A percentile compares a stretch with the other conserved stretches of the same genome.
Conservation (phyloP, 2,888 invertebrate species). For the Synergus itoensis region DNA sequence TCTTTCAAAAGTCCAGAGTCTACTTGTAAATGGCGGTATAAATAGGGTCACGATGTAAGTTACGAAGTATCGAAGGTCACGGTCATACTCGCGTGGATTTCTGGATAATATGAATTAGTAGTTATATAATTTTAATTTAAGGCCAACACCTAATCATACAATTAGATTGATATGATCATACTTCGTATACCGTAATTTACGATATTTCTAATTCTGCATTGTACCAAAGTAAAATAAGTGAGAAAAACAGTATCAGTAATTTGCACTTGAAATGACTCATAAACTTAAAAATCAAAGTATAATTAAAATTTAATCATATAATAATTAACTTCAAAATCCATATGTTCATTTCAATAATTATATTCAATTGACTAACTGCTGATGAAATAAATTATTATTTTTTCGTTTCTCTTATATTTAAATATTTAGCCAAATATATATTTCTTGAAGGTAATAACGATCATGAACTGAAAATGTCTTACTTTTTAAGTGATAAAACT, state of each 20-base stretch:
- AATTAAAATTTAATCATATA: neutral
- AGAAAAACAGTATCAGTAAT: conserved; percentile 11
- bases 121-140: conserved; percentile 22
- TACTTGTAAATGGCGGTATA: conserved; percentile 19
- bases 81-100: conserved; percentile 15
- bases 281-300: neutral
- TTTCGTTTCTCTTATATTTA: neutral
- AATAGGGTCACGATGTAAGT: neutral
- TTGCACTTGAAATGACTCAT: neutral
- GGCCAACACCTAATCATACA: conserved; percentile 23
- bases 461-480: neutral
- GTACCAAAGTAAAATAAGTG: neutral
- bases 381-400: neutral
- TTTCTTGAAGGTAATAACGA: neutral
- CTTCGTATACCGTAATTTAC: conserved; percentile 2
- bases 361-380: neutral
- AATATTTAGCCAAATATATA: neutral
- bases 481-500: too few species aligned
- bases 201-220: conserved; percentile 9
- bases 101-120: conserved; percentile 17
- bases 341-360: neutral
- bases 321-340: neutral
- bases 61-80: conserved; percentile 23
- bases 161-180: conserved; percentile 39
- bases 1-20: neutral